Evolutionary conservation across 2,888 invertebrate genomes (phyloP), one percentile per base, ranked within the genome.

Genomic region (Pherbina coryleti): DNA sequence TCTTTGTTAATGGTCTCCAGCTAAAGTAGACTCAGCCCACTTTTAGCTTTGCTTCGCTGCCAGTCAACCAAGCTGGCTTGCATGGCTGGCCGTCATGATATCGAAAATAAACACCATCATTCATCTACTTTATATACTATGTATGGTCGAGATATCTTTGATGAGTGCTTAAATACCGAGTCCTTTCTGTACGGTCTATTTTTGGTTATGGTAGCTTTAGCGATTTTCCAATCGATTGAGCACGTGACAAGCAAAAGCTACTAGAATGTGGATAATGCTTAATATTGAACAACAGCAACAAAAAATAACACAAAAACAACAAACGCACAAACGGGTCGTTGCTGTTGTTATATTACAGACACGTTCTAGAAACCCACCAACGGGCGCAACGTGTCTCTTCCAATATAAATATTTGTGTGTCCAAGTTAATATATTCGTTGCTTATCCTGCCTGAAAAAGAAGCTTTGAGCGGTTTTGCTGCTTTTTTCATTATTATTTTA

Each of bases 211-310:
- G 44, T 19, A 75, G 34, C 34, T 37, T 34, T 53, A 69, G 75
- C 75, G 66, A 79, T 82, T 81, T 83, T 82, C 81, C 82, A 83
- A 82, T 80, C 80, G 80, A 83, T 79, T 82, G 80, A 71, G 75
- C 81, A 67, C 76, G 75, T 79, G 80, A 79, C 79, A 81, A 74
- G 66, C 78, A 64, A 9, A 53, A 60, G 31, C 64, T 66, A 75
- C 67, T 75, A 55, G 75, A 55, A 37, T 72, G 75, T 75, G 25
- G 51, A 64, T 67, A 69, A 51, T 66, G 25, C 11, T n/a, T 7
- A 44, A 73, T 73, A 73, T 25, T 9, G 19, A 31, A 53, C 19
- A 34, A 55, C 22, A 31, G 51, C 53, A 67, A 37, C 34, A 67
- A 67, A 37, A 22, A 67, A 67, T 14, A 67, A 75, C 57, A 67